A percentile compares a stretch with the other conserved stretches of the same genome.
These are phyloP conservation scores for Ancistrus triradiatus DNA, from an alignment of 2,113 vertebrate species.

Conservation along the genomic window DNA sequence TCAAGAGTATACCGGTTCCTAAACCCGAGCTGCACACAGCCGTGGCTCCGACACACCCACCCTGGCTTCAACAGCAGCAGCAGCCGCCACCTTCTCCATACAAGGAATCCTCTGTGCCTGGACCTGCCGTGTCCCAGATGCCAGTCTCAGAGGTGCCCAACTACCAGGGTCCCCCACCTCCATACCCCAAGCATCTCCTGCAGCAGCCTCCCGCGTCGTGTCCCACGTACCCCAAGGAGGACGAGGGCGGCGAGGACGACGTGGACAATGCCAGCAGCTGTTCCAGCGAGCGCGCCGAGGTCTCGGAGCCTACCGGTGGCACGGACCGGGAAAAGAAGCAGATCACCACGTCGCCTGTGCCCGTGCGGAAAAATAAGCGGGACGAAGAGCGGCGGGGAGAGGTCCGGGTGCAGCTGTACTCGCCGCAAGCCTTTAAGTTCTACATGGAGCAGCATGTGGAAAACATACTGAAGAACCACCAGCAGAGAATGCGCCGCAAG, in stretches of 20 bases:
- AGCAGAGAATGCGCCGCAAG: slow-evolving; percentile 88
- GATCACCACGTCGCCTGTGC: slow-evolving; percentile 94
- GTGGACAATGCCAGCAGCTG: slow-evolving; percentile 61
- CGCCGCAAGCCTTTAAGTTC: slow-evolving; percentile 98
- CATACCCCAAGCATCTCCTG: slow-evolving; percentile 90
- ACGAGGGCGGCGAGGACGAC: slow-evolving; percentile 65
- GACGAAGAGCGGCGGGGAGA: slow-evolving; percentile 89
- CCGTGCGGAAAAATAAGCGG: slow-evolving; percentile 82
- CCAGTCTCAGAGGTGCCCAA: slow-evolving; percentile 59
- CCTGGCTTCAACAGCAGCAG: slow-evolving; percentile 78
- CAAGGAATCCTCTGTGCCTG: slow-evolving; percentile 49
- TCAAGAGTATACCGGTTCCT: slow-evolving; percentile 90
- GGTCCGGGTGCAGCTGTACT: slow-evolving; percentile 84
- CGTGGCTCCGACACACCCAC: slow-evolving; percentile 87
- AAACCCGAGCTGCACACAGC: slow-evolving; percentile 95
- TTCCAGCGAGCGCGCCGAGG: slow-evolving; percentile 60
- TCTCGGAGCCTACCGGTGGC: slow-evolving; percentile 45
- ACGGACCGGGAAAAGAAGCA: slow-evolving; percentile 91
- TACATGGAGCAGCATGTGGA: slow-evolving; percentile 99
- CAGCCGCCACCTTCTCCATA: slow-evolving; percentile 58
- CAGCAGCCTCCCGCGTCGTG: slow-evolving; percentile 67
- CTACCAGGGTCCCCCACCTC: slow-evolving; percentile 80
- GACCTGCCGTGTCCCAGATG: slow-evolving; percentile 45
- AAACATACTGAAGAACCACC: slow-evolving; percentile 95
- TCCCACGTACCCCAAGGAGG: slow-evolving; percentile 58